Base-by-base conservation (phyloP, 2,797 vertebrate species). In the Melanotaenia boesemani region DNA sequence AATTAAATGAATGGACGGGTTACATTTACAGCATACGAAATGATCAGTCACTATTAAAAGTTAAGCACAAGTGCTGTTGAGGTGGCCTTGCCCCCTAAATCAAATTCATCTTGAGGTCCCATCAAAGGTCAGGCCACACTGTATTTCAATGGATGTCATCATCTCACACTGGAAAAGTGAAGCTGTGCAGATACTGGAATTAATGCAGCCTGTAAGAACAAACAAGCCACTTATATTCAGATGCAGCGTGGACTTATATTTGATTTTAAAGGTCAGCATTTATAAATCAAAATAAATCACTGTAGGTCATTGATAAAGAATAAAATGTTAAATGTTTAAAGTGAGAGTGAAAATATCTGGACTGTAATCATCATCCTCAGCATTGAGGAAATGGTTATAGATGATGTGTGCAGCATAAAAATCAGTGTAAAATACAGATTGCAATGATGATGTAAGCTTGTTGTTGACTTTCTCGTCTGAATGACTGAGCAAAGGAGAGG, bases 381-480 rank as follows among this genome's bases (percentile, higher is more conserved):
- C 28, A 65, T 0, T 52, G 70, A 8, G 22, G 16, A 67, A 65
- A 72, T 58, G 24, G 63, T 84, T 77, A 70, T 76, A 58, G 58
- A 60, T 76, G 68, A 76, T 77, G 69, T 50, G 72, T 72, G 24
- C 41, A 81, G 65, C 9, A 10, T 15, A 72, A 56, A 69, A 93
- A 93, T 93, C 92, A 77, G 88, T 94, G 95, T 96, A 93, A 95
- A 94, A 94, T 94, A 94, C 70, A 82, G 93, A 96, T 94, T 93
- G 94, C 93, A 92, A 94, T 92, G 96, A 96, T 96, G 96, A 97
- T 93, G 96, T 97, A 96, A 96, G 94, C 93, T 94, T 95, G 96
- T 97, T 97, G 95, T 96, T 97, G 96, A 95, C 95, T 96, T 95
- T 95, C 94, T 94, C 94, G 95, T 95, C 95, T 96, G 96, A 97